Evolutionary conservation across 2,797 vertebrate species (phyloP), one percentile per base, ranked within the genome.

Genomic region (Synanceia verrucosa): DNA sequence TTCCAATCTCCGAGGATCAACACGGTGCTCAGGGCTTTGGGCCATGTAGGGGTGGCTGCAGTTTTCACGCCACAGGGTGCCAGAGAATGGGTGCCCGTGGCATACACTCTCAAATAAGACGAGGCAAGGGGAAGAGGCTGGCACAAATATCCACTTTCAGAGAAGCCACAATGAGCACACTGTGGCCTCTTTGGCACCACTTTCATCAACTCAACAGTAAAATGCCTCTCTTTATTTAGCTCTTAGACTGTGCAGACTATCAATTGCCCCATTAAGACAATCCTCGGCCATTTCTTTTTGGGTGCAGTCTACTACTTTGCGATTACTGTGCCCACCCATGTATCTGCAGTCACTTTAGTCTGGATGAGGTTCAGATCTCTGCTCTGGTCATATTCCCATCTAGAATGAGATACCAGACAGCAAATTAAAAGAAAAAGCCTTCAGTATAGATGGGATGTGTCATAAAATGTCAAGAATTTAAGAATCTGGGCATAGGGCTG

Each of bases 61-160:
- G 77, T 73, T 79, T 84, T 71, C 75, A 53, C 5, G 34, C 81
- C 53, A 52, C 78, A 24, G 82, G 76, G 73, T 87, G 89, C 89
- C 85, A 87, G 76, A 70, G 76, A 86, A 72, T 70, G 65, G 85
- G 76, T 65, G 76, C 79, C 79, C 50, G 43, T 89, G 81, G 86
- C 85, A 90, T 65, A 44, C 70, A 72, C 85, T 71, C 85, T 92
- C 81, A 87, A 90, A 91, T 87, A 82, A 83, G 91, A 86, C 61
- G 56, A 83, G 81, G 89, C 86, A 74, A 89, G 81, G 83, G 86
- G 90, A 88, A 87, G 90, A 65, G 78, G 70, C 59, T 91, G 84
- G 85, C 85, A 93, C 90, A 92, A 91, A 89, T 85, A 84, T 88
- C 87, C 87, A 91, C 88, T 93, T 92, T 91, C 84, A 92, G 82